Evolutionary conservation across 2,888 invertebrate genomes (phyloP), one percentile per base, ranked within the genome.

Genomic region (Gari tellinella): DNA sequence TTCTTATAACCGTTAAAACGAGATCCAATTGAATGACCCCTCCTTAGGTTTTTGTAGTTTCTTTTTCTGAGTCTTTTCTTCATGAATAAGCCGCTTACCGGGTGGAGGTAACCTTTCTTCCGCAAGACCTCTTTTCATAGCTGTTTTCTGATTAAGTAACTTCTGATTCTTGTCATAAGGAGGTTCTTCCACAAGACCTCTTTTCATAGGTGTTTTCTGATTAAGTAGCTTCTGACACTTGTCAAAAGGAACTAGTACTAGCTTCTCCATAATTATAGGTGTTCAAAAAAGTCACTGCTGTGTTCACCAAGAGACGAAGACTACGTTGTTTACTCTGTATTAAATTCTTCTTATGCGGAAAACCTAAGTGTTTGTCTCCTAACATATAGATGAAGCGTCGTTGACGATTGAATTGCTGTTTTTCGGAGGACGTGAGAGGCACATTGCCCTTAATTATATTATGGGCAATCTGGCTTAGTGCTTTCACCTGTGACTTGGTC

Each of bases 401-500:
- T 5, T 64, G 48, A 23, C 63, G 43, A 38, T 55, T 64, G 19
- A 64, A 48, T 14, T 21, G 31, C 5, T 7, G 19, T 52, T 64
- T 64, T 43, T 64, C 45, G 3, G 23, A 2, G 1, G 52, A 12
- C 23, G 63, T 55, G 3, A 64, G 26, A 12, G 15, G n/a, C 23
- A 64, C 55, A 25, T 15, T 64, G 21, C 45, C 53, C 25, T 37
- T 17, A 15, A 64, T 31, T 40, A 64, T 38, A 21, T 64, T 64
- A 48, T 53, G 38, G n/a, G 53, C 48, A 26, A 70, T 64, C 43
- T 72, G 53, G 19, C 48, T 25, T 14, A 72, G 17, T 2, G 46
- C 63, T 67, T 58, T 57, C 49, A 73, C 19, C 55, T 73, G 73
- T 12, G 19, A 38, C 43, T 51, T 51, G 14, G 65, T 53, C 17